Evolutionary conservation across 2,888 invertebrate species (phyloP), one percentile per base, ranked within the genome.

Genomic region (Himalopsyche japonica): DNA sequence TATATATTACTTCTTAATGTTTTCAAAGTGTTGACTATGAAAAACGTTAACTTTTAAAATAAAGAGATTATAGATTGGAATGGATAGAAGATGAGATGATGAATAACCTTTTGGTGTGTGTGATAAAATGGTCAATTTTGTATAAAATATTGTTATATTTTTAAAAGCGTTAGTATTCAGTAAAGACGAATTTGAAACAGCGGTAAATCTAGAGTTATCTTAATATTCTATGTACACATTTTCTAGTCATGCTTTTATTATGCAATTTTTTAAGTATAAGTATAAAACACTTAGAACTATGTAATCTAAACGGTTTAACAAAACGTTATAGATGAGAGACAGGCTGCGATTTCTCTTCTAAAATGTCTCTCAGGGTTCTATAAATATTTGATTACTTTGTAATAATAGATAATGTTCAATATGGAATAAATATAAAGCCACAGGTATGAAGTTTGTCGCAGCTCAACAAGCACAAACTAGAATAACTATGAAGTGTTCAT

Each of bases 201-300:
- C 86, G 76, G 82, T 87, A 85, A 82, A 86, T 70, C 86, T 85
- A 86, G 76, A 80, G 77, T 83, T 82, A 80, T 79, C 84, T 86
- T 86, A 84, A 86, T 82, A 64, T 83, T 83, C 82, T 86, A 86
- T 87, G 30, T 87, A 87, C 86, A 87, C 85, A 86, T 85, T 86
- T 84, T 80, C 86, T 87, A 87, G 76, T 87, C 86, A 85, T 87
- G 85, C 85, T 84, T 84, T 76, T 86, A 87, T 86, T 82, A 86
- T 86, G 86, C 85, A 84, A 84, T 76, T 83, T 82, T 86, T 82
- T 77, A 86, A 81, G 81, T 84, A 83, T 82, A 85, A 85, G 86
- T 87, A 87, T 86, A 87, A 87, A 87, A 87, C 87, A 87, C 87
- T 87, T 87, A 87, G 48, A 82, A 82, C 85, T 86, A 86, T 43